A percentile compares a stretch with the other conserved stretches of the same genome.
phyloP scores from a whole-genome alignment of 2,113 vertebrate species.

The Bungarus multicinctus region DNA sequence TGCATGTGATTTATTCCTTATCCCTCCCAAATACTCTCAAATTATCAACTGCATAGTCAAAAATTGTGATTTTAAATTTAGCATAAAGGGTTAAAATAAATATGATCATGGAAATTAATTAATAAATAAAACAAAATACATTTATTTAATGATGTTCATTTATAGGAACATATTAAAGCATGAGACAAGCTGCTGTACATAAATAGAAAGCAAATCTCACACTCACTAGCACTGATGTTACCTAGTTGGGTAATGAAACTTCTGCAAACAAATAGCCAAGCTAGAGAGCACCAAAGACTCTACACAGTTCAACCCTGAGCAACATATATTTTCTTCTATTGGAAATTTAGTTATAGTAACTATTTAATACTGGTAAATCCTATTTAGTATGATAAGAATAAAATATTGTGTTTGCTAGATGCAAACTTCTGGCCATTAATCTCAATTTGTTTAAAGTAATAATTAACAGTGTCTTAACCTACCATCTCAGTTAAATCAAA shows the following conservation, averaged over 20 bases:
- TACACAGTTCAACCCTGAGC: neutral
- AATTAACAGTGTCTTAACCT: neutral
- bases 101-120: neutral
- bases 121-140: neutral
- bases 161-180: neutral
- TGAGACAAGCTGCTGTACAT: neutral
- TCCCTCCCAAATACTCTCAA: neutral
- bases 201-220: neutral
- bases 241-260: neutral
- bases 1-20: neutral
- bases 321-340: neutral
- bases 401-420: neutral
- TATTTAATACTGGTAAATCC: constrained; percentile 17
- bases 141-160: neutral
- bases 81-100: neutral
- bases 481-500: neutral
- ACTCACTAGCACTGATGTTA: neutral
- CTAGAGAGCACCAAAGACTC: neutral
- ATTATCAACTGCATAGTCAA: neutral
- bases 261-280: neutral
- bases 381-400: constrained; percentile 26
- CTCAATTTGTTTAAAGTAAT: constrained; percentile 14
- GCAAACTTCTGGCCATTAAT: neutral
- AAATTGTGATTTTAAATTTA: constrained; percentile 1
- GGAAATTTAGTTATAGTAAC: neutral